These are phyloP conservation scores for Microtus richardsoni DNA, from an alignment of 2,113 vertebrate species.

Conservation along the genomic window DNA sequence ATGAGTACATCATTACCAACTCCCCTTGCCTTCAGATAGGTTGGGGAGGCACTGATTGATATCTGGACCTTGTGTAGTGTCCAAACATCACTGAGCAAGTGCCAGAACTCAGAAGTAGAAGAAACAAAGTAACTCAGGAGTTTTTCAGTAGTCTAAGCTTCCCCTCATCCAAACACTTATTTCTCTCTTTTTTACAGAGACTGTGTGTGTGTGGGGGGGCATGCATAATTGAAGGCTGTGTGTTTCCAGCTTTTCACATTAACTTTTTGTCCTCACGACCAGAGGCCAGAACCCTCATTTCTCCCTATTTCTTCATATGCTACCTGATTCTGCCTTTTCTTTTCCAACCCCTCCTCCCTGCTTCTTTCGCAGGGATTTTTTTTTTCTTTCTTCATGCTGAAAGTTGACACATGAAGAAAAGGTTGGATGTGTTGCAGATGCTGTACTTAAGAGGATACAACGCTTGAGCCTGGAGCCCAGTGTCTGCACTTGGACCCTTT, in stretches of 20 bases:
- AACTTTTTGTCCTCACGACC: neutral
- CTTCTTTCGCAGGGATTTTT: neutral
- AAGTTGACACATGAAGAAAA: neutral
- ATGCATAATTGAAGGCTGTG: no score
- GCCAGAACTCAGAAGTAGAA: neutral
- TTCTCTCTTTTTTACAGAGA: accelerated
- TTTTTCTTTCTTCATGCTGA: neutral
- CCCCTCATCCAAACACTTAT: neutral
- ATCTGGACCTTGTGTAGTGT: neutral
- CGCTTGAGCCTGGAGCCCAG: neutral
- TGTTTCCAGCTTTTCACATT: neutral
- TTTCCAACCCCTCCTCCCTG: neutral
- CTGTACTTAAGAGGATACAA: neutral
- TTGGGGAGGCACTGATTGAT: neutral
- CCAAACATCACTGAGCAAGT: accelerated
- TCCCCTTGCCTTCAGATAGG: neutral
- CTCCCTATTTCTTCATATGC: neutral
- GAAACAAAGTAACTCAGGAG: neutral
- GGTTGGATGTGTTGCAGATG: accelerated
- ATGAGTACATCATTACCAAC: neutral
- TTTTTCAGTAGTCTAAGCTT: neutral
- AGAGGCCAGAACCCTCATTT: neutral
- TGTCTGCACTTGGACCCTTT: neutral
- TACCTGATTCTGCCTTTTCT: neutral
- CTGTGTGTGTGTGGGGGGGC: no score